Evolutionary conservation across 2,888 invertebrate species (phyloP).

Genomic region (Pyrochroa serraticornis): DNA sequence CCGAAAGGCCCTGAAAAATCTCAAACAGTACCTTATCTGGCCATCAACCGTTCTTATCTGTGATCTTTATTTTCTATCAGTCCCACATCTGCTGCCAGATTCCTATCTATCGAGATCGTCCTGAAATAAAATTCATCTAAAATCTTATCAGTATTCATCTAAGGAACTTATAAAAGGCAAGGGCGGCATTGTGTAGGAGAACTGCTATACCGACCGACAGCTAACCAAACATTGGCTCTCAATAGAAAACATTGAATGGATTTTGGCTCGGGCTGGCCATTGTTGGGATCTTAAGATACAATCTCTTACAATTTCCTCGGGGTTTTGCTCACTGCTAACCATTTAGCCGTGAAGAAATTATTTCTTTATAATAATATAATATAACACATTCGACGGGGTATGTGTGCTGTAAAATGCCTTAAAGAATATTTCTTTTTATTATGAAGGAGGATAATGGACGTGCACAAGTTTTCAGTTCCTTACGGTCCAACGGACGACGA

Average conservation of each 20-base stretch:
- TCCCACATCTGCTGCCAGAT: slow-evolving; percentile 45
- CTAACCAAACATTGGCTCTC: slow-evolving; percentile 73
- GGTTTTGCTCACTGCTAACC: slow-evolving; percentile 55
- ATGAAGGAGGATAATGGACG: slow-evolving; percentile 21
- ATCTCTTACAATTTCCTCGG: slow-evolving; percentile 53
- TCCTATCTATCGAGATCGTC: slow-evolving; percentile 35
- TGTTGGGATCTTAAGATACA: slow-evolving; percentile 53
- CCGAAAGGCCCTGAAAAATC: slow-evolving; percentile 2
- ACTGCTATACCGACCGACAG: slow-evolving; percentile 59
- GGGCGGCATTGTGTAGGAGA: slow-evolving; percentile 47
- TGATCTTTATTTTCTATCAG: slow-evolving; percentile 38
- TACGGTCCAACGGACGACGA: slow-evolving; percentile 33
- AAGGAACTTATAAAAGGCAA: slow-evolving; percentile 40
- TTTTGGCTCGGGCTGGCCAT: slow-evolving; percentile 53
- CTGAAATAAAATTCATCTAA: slow-evolving; percentile 36
- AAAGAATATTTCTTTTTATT: slow-evolving; percentile 18
- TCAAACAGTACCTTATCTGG: slow-evolving; percentile 5
- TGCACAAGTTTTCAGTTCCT: slow-evolving; percentile 30
- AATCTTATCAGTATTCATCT: slow-evolving; percentile 55
- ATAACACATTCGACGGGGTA: slow-evolving; percentile 52
- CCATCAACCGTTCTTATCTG: slow-evolving; percentile 33
- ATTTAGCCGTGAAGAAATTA: slow-evolving; percentile 59
- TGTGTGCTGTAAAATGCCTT: slow-evolving; percentile 39
- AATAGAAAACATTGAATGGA: slow-evolving; percentile 59
- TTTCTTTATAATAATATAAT: slow-evolving; percentile 60